Evolutionary conservation across 2,888 invertebrate genomes (phyloP).

Genomic region (Chrysolina americana): DNA sequence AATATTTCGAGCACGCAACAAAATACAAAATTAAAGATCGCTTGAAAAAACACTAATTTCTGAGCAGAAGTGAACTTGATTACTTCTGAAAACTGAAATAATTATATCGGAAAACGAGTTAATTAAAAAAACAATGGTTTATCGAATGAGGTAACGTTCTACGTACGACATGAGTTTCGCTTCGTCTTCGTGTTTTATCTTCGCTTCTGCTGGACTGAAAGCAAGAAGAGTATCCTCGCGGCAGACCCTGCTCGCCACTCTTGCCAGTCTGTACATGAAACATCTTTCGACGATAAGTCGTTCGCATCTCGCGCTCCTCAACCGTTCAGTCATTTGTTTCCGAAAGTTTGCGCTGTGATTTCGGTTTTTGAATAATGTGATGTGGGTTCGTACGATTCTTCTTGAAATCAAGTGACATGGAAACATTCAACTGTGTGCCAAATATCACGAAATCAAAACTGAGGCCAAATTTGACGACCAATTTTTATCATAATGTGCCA

Average conservation of each 20-base stretch:
- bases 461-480: constrained; percentile 52
- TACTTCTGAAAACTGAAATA: constrained; percentile 43
- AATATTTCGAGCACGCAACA: constrained; percentile 19
- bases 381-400: constrained; percentile 25
- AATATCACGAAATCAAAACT: constrained; percentile 51
- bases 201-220: constrained; percentile 12
- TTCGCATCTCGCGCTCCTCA: constrained; percentile 21
- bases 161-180: constrained; percentile 27
- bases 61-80: constrained; percentile 35
- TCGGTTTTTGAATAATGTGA: constrained; percentile 38
- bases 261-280: constrained; percentile 1
- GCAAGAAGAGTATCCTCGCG: constrained; percentile 14
- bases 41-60: constrained; percentile 32
- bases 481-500: constrained; percentile 56
- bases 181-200: constrained; percentile 7
- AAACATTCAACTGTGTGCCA: constrained; percentile 52
- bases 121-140: constrained; percentile 40
- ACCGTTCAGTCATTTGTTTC: constrained; percentile 25
- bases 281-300: constrained; percentile 2
- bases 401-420: constrained; percentile 50
- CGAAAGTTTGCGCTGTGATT: constrained; percentile 3
- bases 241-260: constrained; percentile 2
- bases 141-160: constrained; percentile 38
- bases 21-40: constrained; percentile 20
- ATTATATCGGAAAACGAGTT: constrained; percentile 42